These are phyloP conservation scores for Mizuhopecten yessoensis DNA, from an alignment of 1,140 invertebrate genomes.

Conservation along the genomic window DNA sequence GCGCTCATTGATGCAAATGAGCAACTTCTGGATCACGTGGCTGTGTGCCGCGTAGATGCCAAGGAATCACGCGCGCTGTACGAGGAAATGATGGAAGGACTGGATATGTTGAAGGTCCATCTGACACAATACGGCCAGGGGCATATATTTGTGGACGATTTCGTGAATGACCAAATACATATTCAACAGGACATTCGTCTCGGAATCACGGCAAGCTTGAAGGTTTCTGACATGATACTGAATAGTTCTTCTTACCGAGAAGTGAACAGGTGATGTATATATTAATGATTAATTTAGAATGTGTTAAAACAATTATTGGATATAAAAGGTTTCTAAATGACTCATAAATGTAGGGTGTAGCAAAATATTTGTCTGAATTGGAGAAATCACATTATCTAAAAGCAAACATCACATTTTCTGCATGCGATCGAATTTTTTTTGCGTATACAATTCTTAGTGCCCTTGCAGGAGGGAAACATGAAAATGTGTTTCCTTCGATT, in stretches of 20 bases:
- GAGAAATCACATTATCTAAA: too few species aligned
- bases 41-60: constrained; percentile 54
- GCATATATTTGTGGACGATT: constrained; percentile 61
- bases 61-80: constrained; percentile 47
- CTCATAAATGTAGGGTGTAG: too few species aligned
- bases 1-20: constrained; percentile 70
- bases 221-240: constrained; percentile 46
- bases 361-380: too few species aligned
- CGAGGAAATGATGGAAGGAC: constrained; percentile 58
- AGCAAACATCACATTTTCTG: too few species aligned
- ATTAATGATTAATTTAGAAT: too few species aligned
- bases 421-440: too few species aligned
- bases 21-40: constrained; percentile 69
- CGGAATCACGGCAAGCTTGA: not conserved
- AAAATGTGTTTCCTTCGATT: too few species aligned
- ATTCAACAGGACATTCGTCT: constrained; percentile 19
- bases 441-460: too few species aligned
- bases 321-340: too few species aligned
- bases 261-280: not conserved
- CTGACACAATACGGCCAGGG: constrained; percentile 58
- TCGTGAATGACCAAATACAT: constrained; percentile 48
- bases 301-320: too few species aligned
- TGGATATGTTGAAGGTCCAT: constrained; percentile 51
- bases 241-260: constrained; percentile 34
- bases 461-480: too few species aligned